Conservation (phyloP, 2,797 vertebrate species). For the Melanotaenia parkinsoni region DNA sequence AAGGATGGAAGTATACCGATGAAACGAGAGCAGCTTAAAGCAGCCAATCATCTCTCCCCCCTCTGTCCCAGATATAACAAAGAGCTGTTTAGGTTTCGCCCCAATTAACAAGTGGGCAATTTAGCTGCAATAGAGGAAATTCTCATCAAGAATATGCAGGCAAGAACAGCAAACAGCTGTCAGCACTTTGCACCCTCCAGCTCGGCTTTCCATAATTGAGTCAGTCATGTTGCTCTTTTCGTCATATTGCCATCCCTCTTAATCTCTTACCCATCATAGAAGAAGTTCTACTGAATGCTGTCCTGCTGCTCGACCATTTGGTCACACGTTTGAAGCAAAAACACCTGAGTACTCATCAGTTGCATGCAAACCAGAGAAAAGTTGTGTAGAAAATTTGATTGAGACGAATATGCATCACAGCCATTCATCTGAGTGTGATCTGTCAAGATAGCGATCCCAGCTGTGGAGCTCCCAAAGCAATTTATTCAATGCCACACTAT, state of each 20-base stretch:
- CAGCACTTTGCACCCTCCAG: constrained; percentile 63
- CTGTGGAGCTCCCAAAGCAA: constrained; percentile 73
- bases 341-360: constrained; percentile 49
- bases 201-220: constrained; percentile 59
- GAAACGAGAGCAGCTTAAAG: constrained; percentile 51
- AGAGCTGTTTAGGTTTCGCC: constrained; percentile 55
- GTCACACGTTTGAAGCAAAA: constrained; percentile 61
- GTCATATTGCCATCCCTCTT: constrained; percentile 67
- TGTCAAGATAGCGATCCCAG: constrained; percentile 70
- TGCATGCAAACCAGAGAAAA: constrained; percentile 62
- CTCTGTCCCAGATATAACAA: constrained; percentile 59
- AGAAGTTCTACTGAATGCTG: constrained; percentile 36
- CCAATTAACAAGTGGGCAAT: constrained; percentile 67
- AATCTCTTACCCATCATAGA: constrained; percentile 49
- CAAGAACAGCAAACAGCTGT: constrained; percentile 65
- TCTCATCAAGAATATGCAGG: constrained; percentile 48
- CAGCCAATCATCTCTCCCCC: constrained; percentile 30
- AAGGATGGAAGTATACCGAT: constrained; percentile 28
- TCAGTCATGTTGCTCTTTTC: constrained; percentile 63
- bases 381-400: constrained; percentile 28
- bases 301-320: constrained; percentile 37
- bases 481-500: constrained; percentile 67
- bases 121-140: constrained; percentile 54
- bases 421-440: constrained; percentile 60
- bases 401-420: constrained; percentile 57